Evolutionary conservation across 2,113 vertebrate genomes (phyloP), one percentile per base, ranked within the genome.

Genomic region (Paratilapia polleni): DNA sequence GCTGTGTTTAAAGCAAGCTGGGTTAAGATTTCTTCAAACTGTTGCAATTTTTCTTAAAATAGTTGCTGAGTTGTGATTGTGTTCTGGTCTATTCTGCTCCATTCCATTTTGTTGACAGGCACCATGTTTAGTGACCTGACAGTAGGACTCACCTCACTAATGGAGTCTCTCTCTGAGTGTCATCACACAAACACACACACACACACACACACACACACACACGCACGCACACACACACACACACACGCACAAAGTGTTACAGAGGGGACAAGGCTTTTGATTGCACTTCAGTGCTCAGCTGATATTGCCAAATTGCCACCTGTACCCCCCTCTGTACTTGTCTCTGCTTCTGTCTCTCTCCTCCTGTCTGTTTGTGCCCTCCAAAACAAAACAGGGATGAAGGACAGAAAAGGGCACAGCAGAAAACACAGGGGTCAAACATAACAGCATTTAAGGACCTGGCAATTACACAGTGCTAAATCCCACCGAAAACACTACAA

Each of bases 301-400:
- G 60, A 81, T 89, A 89, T 88, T 91, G 77, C 82, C 75, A 91
- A 89, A 92, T 88, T 87, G 84, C 84, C 82, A 90, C 88, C 77
- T 90, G 82, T 74, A 83, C 34, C 81, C 78, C 41, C 57, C 49
- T 13, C 62, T 26, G 70, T 60, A 43, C 77, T 36, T 31, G 20
- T 85, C 36, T 54, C 74, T 36, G 59, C 19, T 58, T 64, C 54
- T 12, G 54, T 63, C 15, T 61, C 15, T n/a, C 76, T 64, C 14
- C 66, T 54, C 24, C 4, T 34, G 56, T 49, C 22, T 77, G 43
- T 89, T 66, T 57, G 49, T 90, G 77, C 83, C 80, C 49, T 78
- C 77, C 31, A 52, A 83, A 84, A 66, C 77, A 85, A 92, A 77
- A 74, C 81, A 78, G 49, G 66, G 43, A 64, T 14, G 24, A 90